A percentile compares a stretch with the other conserved stretches of the same genome.
These are phyloP conservation scores for Xiphorhynchus erythropygius DNA, from an alignment of 2,797 vertebrate species.

Conservation along the genomic window DNA sequence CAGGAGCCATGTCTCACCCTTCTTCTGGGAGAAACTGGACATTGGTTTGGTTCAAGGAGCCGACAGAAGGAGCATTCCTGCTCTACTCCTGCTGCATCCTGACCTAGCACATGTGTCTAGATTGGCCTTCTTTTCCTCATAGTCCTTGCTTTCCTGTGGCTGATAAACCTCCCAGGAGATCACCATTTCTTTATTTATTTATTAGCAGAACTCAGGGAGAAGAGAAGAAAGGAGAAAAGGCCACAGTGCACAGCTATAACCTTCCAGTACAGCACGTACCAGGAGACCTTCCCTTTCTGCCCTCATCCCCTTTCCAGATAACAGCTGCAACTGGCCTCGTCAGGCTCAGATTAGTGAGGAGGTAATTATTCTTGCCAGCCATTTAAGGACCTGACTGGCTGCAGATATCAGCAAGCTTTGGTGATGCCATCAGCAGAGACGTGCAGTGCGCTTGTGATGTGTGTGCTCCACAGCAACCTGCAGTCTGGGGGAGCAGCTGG, in stretches of 20 bases:
- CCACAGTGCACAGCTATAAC: not conserved
- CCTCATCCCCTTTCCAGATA: not conserved
- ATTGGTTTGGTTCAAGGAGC: accelerated
- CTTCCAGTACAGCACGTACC: not conserved
- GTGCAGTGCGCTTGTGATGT: not conserved
- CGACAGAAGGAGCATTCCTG: accelerated
- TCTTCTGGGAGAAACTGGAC: not conserved
- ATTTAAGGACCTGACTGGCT: not conserved
- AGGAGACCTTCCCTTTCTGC: not conserved
- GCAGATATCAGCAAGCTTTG: not conserved
- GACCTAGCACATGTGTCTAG: accelerated
- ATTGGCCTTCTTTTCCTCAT: not conserved
- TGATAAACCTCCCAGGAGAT: not conserved
- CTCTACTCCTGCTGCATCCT: not conserved
- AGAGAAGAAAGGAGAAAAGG: no score
- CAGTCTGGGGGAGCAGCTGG: not conserved
- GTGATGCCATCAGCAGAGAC: not conserved
- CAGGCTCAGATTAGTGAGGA: not conserved
- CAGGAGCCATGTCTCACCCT: not conserved
- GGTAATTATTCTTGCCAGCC: not conserved
- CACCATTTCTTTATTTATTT: not conserved
- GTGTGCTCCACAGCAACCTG: not conserved
- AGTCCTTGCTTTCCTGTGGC: not conserved
- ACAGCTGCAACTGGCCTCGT: not conserved
- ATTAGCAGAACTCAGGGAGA: not conserved